Base-by-base conservation (phyloP, 2,888 invertebrate genomes). In the Nebria brevicollis region DNA sequence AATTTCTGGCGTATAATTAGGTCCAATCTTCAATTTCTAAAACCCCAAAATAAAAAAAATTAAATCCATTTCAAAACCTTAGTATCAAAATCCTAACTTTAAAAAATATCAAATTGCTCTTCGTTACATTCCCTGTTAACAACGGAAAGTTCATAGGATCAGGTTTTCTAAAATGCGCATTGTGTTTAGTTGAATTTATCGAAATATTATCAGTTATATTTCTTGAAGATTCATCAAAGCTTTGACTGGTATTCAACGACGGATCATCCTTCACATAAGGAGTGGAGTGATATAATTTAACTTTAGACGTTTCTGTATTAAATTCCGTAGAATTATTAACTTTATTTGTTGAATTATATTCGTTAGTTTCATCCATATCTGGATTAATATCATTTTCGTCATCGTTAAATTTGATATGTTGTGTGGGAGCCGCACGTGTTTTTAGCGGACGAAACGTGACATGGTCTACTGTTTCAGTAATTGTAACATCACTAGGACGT, bases 1-100 rank as follows among this genome's bases (percentile, higher is more conserved):
- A 15, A 90, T 54, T 83, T 87, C 86, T 6, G 90, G 90, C n/a
- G 87, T 86, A 82, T 89, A 90, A 83, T 88, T 85, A 34, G 85
- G 83, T 25, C 85, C 87, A 70, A 90, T 86, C 84, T 86, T 88
- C 4, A 89, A 84, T 82, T 88, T 87, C 89, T 90, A 82, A 20
- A 85, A 85, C 75, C 77, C 34, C 10, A 10, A 72, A 7, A 11
- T 72, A 2, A 26, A 68, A 68, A 68, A 68, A 25, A 43, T 43
- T 26, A 54, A 54, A 54, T 54, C 8, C 11, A 0, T 54, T 4
- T 34, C 2, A 54, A 54, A 11, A 54, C 2, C 13, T 54, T 0
- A 11, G 20, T 11, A 2, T 78, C 15, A 20, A 20, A 20, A 20
- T 20, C 20, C 20, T 20, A 20, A 78, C 78, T 74, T 78, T 78